Evolutionary conservation across 2,797 vertebrate species (phyloP).

Genomic region (Lemur catta): DNA sequence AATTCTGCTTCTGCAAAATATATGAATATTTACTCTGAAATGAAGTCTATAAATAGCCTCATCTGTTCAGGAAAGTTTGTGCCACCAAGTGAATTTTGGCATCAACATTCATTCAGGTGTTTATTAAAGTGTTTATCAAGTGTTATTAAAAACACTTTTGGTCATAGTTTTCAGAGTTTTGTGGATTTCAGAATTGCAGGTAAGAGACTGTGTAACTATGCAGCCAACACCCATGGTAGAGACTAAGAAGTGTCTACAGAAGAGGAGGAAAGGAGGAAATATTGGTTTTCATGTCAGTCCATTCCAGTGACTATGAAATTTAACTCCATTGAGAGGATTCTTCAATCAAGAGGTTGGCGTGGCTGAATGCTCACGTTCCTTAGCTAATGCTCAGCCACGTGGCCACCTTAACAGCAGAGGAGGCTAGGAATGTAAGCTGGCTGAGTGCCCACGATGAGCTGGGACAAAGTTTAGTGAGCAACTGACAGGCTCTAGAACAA

Average conservation of each 20-base stretch:
- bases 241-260: not conserved
- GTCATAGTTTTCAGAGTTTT: not conserved
- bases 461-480: not conserved
- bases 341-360: not conserved
- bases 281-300: not conserved
- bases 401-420: not conserved
- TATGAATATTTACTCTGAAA: not conserved
- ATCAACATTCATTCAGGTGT: not conserved
- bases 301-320: no score
- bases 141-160: not conserved
- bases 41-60: not conserved
- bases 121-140: not conserved
- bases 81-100: not conserved
- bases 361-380: not conserved
- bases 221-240: not conserved
- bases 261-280: not conserved
- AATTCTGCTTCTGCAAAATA: not conserved
- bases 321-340: not conserved
- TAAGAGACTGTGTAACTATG: not conserved
- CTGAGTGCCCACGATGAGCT: not conserved
- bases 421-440: not conserved
- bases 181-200: not conserved
- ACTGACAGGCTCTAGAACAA: not conserved
- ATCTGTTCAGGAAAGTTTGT: not conserved
- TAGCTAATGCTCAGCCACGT: not conserved